A percentile compares a stretch with the other conserved stretches of the same genome.
Evolutionary conservation across 2,113 vertebrate genomes (phyloP).

Genomic region (Procavia capensis): DNA sequence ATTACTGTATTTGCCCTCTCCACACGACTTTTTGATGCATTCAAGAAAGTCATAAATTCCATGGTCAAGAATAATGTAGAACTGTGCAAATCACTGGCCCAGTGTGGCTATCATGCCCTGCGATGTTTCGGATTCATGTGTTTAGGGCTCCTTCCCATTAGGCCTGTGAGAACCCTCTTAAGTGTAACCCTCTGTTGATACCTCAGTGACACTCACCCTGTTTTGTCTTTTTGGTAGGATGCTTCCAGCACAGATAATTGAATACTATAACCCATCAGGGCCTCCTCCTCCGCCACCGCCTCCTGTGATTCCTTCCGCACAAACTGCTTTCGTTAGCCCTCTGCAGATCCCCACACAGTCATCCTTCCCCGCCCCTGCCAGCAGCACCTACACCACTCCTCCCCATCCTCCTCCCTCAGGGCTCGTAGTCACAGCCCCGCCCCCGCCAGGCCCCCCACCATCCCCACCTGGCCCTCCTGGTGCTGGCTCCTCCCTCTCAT

Average conservation of each 20-base stretch:
- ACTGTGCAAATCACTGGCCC: not conserved
- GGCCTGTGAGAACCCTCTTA: not conserved
- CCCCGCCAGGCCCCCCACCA: slow-evolving; percentile 93
- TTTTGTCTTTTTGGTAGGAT: slow-evolving; percentile 85
- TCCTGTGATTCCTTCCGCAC: slow-evolving; percentile 95
- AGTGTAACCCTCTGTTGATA: not conserved
- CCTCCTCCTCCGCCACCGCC: slow-evolving; percentile 92
- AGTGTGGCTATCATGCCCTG: not conserved
- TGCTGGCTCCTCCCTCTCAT: slow-evolving; percentile 86
- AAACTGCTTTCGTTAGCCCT: slow-evolving; percentile 96
- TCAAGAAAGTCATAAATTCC: not conserved
- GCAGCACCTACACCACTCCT: slow-evolving; percentile 85
- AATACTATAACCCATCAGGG: slow-evolving; percentile 93
- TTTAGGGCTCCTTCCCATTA: not conserved
- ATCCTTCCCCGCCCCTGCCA: slow-evolving; percentile 84
- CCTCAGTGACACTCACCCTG: not conserved
- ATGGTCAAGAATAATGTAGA: not conserved
- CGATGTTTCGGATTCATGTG: too few species aligned
- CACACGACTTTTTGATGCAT: not conserved
- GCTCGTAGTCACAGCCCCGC: slow-evolving; percentile 89
- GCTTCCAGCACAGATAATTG: slow-evolving; percentile 90
- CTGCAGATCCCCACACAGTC: slow-evolving; percentile 90
- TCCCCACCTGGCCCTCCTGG: slow-evolving; percentile 92
- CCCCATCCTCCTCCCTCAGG: slow-evolving; percentile 89
- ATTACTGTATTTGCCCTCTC: not conserved